Conservation (phyloP, 2,113 vertebrate genomes). For the Manacus vitellinus region DNA sequence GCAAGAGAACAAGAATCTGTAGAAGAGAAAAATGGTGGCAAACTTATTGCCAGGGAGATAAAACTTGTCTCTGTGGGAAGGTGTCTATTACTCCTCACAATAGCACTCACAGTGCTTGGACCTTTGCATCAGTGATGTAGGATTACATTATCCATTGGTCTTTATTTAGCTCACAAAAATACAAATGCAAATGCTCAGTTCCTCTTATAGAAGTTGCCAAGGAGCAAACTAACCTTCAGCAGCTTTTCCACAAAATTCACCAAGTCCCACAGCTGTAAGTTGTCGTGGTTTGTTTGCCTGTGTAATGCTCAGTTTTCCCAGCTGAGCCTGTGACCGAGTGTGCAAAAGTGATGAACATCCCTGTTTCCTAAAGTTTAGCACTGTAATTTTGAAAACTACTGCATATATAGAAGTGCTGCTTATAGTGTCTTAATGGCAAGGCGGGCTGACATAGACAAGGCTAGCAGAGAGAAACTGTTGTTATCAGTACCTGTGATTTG, state of each 20-base stretch:
- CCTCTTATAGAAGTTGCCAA: not conserved
- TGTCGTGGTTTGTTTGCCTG: not conserved
- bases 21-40: not conserved
- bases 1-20: not conserved
- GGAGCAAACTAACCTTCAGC: not conserved
- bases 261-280: not conserved
- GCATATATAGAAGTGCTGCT: not conserved
- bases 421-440: not conserved
- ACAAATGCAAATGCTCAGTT: not conserved
- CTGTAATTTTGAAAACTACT: not conserved
- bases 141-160: not conserved
- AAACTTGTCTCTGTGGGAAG: not conserved
- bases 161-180: not conserved
- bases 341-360: not conserved
- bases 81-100: not conserved
- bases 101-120: not conserved
- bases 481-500: not conserved
- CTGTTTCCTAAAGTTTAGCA: not conserved
- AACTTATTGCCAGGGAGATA: not conserved
- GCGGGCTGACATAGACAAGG: not conserved
- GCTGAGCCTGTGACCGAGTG: rapidly evolving
- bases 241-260: not conserved
- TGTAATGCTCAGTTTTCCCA: not conserved
- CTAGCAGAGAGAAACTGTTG: not conserved
- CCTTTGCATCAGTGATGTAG: not conserved